Conservation (phyloP, 1,140 invertebrate species). For the Euura saliciscinereae region DNA sequence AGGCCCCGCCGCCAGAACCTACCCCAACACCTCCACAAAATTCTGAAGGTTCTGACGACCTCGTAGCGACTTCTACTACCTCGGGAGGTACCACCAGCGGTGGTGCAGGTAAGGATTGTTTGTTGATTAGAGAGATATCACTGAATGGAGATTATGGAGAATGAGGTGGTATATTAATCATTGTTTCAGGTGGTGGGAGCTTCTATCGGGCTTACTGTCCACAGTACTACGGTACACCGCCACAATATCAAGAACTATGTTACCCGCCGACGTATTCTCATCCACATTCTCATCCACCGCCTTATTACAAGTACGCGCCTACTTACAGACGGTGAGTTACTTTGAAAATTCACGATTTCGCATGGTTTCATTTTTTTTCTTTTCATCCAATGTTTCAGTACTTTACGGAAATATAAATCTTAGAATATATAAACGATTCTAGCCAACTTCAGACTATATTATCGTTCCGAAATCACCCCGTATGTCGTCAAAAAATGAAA, state of each 20-base stretch:
- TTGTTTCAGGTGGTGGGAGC: conserved; percentile 48
- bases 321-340: conserved; percentile 54
- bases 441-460: no score
- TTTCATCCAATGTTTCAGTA: no score
- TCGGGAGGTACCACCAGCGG: conserved; percentile 58
- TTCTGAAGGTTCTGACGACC: conserved; percentile 57
- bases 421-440: no score
- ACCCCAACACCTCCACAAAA: conserved; percentile 61
- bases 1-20: conserved; percentile 57
- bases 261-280: conserved; percentile 66
- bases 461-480: no score
- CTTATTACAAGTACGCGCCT: conserved; percentile 72
- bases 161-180: not conserved
- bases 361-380: no score
- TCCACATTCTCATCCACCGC: conserved; percentile 59
- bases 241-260: conserved; percentile 65
- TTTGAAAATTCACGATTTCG: no score
- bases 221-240: conserved; percentile 59
- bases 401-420: no score
- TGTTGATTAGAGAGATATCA: not conserved
- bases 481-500: no score
- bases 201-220: conserved; percentile 59
- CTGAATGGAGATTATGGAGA: no score
- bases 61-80: conserved; percentile 53
- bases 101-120: conserved; percentile 40